A percentile compares a stretch with the other conserved stretches of the same genome.
phyloP scores from a whole-genome alignment of 2,113 vertebrate genomes.

The Etheostoma cragini region DNA sequence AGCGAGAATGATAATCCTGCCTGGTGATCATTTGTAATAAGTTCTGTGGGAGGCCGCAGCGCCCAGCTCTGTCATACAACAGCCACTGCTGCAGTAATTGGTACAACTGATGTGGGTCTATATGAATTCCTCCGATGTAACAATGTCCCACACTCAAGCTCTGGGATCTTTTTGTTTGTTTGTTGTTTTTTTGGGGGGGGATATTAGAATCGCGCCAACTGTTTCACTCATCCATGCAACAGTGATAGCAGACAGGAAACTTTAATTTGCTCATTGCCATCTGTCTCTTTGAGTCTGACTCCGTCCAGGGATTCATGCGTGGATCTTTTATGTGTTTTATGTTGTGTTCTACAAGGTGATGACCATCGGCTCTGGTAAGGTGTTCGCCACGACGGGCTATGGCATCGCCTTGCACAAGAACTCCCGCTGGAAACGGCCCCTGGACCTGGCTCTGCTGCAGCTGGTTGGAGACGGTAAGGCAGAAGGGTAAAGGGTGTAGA shows the following conservation, averaged over 20 bases:
- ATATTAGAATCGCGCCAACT: constrained; percentile 30
- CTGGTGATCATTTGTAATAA: constrained; percentile 58
- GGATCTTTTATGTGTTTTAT: neutral
- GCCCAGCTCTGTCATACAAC: constrained; percentile 46
- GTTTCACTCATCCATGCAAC: constrained; percentile 16
- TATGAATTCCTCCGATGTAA: constrained; percentile 59
- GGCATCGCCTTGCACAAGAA: constrained; percentile 93
- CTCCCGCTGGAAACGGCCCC: constrained; percentile 91
- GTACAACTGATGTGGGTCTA: constrained; percentile 53
- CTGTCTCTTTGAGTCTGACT: neutral
- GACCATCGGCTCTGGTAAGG: constrained; percentile 93
- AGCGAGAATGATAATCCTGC: constrained; percentile 32
- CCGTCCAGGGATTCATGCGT: neutral
- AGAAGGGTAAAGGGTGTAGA: neutral
- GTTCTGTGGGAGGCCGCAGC: constrained; percentile 43
- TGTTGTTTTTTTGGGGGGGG: neutral
- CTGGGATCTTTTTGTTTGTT: neutral
- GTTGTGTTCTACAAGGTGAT: constrained; percentile 80
- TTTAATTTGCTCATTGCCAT: neutral
- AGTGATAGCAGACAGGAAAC: neutral
- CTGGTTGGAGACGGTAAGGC: constrained; percentile 91
- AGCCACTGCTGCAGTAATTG: constrained; percentile 61
- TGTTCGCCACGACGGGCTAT: constrained; percentile 93
- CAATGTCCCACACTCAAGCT: constrained; percentile 22
- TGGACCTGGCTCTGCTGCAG: constrained; percentile 92